Conservation (phyloP, 2,797 vertebrate species). For the Cichlasoma orientale region DNA sequence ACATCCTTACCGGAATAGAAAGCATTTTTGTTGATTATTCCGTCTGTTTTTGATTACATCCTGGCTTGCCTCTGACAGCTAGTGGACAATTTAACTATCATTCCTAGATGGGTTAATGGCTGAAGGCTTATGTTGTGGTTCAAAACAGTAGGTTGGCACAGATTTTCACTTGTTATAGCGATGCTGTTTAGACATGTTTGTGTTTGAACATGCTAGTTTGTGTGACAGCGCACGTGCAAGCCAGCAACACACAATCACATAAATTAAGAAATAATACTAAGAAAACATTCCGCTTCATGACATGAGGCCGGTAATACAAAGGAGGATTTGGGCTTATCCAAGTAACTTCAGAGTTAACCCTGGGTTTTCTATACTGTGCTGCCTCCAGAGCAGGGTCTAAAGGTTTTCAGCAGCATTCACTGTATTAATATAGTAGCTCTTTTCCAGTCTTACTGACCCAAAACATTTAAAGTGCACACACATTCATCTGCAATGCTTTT, state of each 20-base stretch:
- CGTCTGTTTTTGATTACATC: conserved; percentile 79
- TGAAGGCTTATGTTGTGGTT: conserved; percentile 53
- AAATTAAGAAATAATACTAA: background rate
- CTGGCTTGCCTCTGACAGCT: conserved; percentile 62
- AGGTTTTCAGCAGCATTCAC: background rate
- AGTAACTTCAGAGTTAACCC: background rate
- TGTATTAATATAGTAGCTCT: background rate
- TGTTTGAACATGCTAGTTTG: background rate
- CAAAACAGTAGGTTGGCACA: conserved; percentile 63
- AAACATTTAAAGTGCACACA: background rate
- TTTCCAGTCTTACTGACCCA: background rate
- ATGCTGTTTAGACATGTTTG: conserved; percentile 25
- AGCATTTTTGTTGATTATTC: conserved; percentile 79
- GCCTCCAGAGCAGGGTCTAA: background rate
- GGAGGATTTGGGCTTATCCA: background rate
- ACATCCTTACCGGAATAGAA: conserved; percentile 76
- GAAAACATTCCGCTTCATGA: background rate
- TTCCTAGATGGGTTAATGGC: conserved; percentile 68
- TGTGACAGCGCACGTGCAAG: background rate
- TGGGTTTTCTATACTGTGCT: background rate
- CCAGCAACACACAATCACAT: background rate
- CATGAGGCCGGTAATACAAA: background rate
- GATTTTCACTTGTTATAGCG: conserved; percentile 45
- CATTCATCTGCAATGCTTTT: background rate
- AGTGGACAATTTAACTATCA: conserved; percentile 67